These are phyloP conservation scores for Lacerta bilineata DNA, from an alignment of 2,797 vertebrate species.

Conservation along the genomic window DNA sequence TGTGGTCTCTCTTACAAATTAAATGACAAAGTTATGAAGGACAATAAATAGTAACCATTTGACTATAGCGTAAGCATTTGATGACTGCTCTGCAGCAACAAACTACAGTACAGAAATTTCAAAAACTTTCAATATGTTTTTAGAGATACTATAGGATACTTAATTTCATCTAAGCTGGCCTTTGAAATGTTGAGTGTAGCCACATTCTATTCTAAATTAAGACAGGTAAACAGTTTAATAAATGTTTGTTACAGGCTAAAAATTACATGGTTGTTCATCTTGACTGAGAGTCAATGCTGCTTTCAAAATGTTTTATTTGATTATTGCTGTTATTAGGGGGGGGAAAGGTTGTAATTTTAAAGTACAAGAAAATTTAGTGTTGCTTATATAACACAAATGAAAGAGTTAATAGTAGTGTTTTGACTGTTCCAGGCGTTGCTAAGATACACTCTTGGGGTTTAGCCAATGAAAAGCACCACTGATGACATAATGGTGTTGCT, in stretches of 20 bases:
- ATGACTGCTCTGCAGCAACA: not conserved
- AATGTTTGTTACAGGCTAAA: conserved; percentile 5
- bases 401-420: conserved; percentile 46
- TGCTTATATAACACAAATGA: not conserved
- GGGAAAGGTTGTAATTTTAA: not conserved
- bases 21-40: too few species aligned
- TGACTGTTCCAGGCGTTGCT: conserved; percentile 50
- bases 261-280: not conserved
- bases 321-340: not conserved
- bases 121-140: not conserved
- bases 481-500: conserved; percentile 58
- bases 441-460: conserved; percentile 8
- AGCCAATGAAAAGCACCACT: conserved; percentile 47
- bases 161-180: not conserved
- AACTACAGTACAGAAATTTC: not conserved
- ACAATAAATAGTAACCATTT: too few species aligned
- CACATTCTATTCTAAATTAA: not conserved
- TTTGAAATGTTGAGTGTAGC: not conserved
- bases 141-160: not conserved
- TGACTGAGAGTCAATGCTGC: not conserved
- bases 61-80: too few species aligned
- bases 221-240: not conserved
- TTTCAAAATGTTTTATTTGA: not conserved
- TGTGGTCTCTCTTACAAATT: too few species aligned
- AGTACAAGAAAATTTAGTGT: not conserved